Conservation (phyloP, 2,888 invertebrate species). For the Anagyrus pseudococci region DNA sequence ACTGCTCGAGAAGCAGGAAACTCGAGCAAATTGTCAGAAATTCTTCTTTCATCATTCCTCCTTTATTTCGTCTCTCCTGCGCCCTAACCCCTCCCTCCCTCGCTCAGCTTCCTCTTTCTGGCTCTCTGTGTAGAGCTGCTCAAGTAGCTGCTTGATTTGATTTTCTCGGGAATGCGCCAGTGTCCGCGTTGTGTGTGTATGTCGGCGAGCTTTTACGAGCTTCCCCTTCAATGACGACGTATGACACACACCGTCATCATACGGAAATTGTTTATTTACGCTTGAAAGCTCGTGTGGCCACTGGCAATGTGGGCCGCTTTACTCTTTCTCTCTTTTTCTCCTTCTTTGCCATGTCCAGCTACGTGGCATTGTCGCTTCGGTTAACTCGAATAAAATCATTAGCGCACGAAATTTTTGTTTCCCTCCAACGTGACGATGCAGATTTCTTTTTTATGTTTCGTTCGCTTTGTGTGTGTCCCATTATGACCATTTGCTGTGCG, state of each 20-base stretch:
- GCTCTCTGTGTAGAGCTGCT: constrained; percentile 12
- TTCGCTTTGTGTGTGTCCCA: too few relatives aligned
- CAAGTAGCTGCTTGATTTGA: constrained; percentile 24
- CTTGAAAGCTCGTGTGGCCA: not conserved
- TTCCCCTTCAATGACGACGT: not conserved
- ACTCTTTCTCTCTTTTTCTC: too few relatives aligned
- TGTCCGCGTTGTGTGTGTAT: not conserved
- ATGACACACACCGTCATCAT: not conserved
- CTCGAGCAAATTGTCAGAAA: constrained; percentile 35
- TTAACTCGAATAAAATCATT: too few relatives aligned
- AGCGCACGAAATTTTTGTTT: too few relatives aligned
- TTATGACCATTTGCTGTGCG: too few relatives aligned
- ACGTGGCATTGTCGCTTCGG: too few relatives aligned
- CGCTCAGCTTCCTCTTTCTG: not conserved
- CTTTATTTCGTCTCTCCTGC: not conserved
- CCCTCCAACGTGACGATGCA: too few relatives aligned
- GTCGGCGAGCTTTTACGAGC: not conserved
- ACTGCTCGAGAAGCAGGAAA: constrained; percentile 22
- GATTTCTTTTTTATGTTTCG: too few relatives aligned
- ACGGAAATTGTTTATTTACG: constrained; percentile 32
- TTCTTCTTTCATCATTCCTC: constrained; percentile 20
- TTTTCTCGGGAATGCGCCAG: constrained; percentile 22
- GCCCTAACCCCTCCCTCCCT: too few relatives aligned
- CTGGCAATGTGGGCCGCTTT: too few relatives aligned
- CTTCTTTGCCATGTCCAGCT: too few relatives aligned